Evolutionary conservation across 2,888 invertebrate genomes (phyloP).

Genomic region (Tigriopus californicus): DNA sequence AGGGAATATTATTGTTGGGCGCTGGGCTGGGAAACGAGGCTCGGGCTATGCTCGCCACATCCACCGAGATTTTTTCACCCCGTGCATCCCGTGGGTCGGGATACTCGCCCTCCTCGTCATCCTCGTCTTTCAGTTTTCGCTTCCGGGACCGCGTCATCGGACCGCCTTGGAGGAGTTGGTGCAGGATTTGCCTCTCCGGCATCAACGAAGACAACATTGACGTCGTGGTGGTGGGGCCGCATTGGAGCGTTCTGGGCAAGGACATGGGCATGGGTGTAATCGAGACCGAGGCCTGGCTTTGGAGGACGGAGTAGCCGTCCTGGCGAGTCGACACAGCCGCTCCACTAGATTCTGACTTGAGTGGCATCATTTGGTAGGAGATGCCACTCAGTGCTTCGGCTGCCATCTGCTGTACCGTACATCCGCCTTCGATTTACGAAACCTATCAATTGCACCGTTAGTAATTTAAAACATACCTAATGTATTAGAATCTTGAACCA

Average conservation of each 20-base stretch:
- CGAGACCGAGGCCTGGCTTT: background rate
- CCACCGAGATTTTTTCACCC: background rate
- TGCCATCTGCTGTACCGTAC: background rate
- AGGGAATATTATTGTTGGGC: too few relatives aligned
- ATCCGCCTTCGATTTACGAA: too few relatives aligned
- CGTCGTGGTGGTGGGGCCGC: too few relatives aligned
- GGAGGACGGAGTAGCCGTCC: background rate
- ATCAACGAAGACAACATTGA: too few relatives aligned
- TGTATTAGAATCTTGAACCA: background rate
- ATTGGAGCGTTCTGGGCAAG: too few relatives aligned
- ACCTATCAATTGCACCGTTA: background rate
- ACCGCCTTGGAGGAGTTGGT: constrained; percentile 10
- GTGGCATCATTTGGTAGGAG: constrained; percentile 12
- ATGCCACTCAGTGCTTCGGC: background rate
- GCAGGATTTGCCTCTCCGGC: too few relatives aligned
- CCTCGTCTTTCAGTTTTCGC: constrained; percentile 16
- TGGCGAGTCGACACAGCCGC: background rate
- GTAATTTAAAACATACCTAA: background rate
- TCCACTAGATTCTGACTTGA: background rate
- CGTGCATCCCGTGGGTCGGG: background rate
- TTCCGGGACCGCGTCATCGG: constrained; percentile 20
- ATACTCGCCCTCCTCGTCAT: too few relatives aligned
- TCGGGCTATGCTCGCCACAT: too few relatives aligned
- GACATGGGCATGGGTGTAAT: background rate
- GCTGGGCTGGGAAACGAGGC: too few relatives aligned